These are phyloP conservation scores for Julus scanicus DNA, from an alignment of 2,888 invertebrate species.

Conservation along the genomic window DNA sequence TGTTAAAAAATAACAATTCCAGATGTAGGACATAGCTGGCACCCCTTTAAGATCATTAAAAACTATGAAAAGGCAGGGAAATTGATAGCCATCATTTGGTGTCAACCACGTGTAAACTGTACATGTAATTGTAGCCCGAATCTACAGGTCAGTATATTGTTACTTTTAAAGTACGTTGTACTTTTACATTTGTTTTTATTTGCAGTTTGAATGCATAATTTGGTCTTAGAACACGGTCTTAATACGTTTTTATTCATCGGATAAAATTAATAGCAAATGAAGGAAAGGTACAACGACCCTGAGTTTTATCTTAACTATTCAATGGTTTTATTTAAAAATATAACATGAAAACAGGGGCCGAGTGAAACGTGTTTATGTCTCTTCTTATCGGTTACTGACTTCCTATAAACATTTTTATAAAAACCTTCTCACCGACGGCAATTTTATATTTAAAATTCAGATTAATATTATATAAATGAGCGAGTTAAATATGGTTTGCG, in stretches of 20 bases:
- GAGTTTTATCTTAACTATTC: slow-evolving; percentile 6
- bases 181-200: background rate
- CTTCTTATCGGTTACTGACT: slow-evolving; percentile 45
- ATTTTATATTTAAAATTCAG: background rate
- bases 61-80: background rate
- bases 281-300: background rate
- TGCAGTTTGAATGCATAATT: slow-evolving; percentile 2
- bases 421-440: background rate
- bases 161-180: background rate
- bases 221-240: background rate
- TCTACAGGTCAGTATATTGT: background rate
- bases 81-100: background rate
- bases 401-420: background rate
- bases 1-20: background rate
- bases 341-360: background rate
- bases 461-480: background rate
- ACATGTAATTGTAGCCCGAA: background rate
- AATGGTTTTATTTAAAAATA: background rate
- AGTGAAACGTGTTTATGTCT: background rate
- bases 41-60: background rate
- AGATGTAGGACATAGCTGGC: background rate
- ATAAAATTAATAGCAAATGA: slow-evolving; percentile 34
- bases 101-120: too few species aligned
- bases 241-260: background rate
- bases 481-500: background rate